These are phyloP conservation scores for Cosmia pyralina DNA, from an alignment of 2,888 invertebrate species.

Conservation along the genomic window DNA sequence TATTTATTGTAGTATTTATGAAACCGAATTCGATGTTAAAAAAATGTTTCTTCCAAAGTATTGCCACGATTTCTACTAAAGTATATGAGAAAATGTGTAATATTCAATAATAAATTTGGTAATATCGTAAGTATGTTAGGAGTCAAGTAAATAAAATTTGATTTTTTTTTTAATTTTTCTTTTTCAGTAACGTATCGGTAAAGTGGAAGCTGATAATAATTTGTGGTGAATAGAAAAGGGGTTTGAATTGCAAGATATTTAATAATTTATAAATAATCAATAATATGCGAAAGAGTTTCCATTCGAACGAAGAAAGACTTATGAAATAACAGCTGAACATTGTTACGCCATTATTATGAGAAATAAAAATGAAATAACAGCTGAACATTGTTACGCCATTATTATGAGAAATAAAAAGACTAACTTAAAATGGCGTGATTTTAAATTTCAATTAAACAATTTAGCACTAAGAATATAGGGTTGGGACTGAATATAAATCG, in stretches of 20 bases:
- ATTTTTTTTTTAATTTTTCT: slow-evolving; percentile 36
- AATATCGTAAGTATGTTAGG: slow-evolving; percentile 69
- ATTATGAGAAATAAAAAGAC: slow-evolving; percentile 11
- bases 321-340: slow-evolving; percentile 38
- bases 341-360: slow-evolving; percentile 22
- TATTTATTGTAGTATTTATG: slow-evolving; percentile 75
- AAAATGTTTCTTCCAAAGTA: slow-evolving; percentile 85
- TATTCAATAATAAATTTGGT: slow-evolving; percentile 70
- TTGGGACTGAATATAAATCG: slow-evolving; percentile 8
- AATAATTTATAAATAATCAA: slow-evolving; percentile 12
- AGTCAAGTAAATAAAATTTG: slow-evolving; percentile 62
- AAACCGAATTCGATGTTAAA: slow-evolving; percentile 84
- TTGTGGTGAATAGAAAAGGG: slow-evolving; percentile 33
- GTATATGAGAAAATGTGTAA: slow-evolving; percentile 71
- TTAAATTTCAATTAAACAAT: slow-evolving; percentile 15
- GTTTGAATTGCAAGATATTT: slow-evolving; percentile 43
- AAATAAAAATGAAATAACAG: slow-evolving; percentile 36
- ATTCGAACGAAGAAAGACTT: slow-evolving; percentile 38
- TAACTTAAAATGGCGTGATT: slow-evolving; percentile 33
- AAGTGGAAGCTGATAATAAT: slow-evolving; percentile 43
- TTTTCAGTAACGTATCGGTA: slow-evolving; percentile 53
- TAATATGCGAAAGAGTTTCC: slow-evolving; percentile 18
- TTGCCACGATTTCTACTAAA: slow-evolving; percentile 85
- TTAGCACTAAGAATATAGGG: slow-evolving; percentile 3
- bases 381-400: slow-evolving; percentile 32